Conservation (phyloP, 1,140 invertebrate species). For the Magallana gigas region DNA sequence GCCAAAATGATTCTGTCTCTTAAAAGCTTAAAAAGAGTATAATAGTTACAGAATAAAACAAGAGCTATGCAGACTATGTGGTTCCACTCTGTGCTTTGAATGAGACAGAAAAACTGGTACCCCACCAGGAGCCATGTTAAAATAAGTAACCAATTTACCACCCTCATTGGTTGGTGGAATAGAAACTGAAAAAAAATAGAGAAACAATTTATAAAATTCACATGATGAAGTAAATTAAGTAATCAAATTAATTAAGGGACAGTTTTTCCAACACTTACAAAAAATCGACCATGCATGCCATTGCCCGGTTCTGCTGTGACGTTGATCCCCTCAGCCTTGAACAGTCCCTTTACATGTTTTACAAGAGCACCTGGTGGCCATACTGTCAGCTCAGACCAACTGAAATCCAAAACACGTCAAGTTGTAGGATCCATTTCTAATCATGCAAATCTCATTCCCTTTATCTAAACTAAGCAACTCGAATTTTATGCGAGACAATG, state of each 20-base stretch:
- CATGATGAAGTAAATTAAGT: not conserved
- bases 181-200: constrained; percentile 84
- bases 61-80: constrained; percentile 91
- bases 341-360: constrained; percentile 88
- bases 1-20: constrained; percentile 90
- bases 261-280: constrained; percentile 84
- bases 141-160: constrained; percentile 87
- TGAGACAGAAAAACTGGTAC: constrained; percentile 88
- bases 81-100: constrained; percentile 92
- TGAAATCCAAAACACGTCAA: constrained; percentile 61
- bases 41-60: constrained; percentile 93
- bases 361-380: constrained; percentile 90
- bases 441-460: not conserved
- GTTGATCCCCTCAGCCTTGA: constrained; percentile 88
- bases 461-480: no score
- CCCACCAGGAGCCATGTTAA: constrained; percentile 87
- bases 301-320: constrained; percentile 91
- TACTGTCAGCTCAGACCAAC: constrained; percentile 87
- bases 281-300: constrained; percentile 88
- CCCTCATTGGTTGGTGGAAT: constrained; percentile 91
- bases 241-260: not conserved
- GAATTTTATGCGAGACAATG: no score
- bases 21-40: constrained; percentile 92
- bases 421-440: not conserved
- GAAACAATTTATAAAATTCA: no score